These are phyloP conservation scores for Elephantulus edwardii DNA, from an alignment of 2,113 vertebrate species.

Conservation along the genomic window DNA sequence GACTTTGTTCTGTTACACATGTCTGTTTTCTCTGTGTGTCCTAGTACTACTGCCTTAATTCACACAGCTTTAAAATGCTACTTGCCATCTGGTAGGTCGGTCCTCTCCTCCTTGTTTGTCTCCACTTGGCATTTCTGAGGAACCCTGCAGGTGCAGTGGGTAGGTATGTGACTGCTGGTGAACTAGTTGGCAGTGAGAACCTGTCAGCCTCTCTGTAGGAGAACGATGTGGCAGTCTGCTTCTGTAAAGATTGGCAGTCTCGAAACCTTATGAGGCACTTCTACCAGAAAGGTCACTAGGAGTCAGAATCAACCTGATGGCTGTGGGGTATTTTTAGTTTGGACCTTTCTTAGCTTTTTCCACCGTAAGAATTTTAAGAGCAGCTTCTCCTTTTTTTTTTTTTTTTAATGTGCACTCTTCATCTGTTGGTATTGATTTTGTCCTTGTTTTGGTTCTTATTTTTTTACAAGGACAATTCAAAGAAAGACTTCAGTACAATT, in stretches of 20 bases:
- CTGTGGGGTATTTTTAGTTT: too few relatives aligned
- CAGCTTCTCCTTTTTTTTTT: neutral
- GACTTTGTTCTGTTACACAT: neutral
- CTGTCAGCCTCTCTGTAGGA: too few relatives aligned
- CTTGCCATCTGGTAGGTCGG: neutral
- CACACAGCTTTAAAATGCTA: constrained; percentile 11
- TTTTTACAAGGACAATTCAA: constrained; percentile 14
- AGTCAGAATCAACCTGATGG: too few relatives aligned
- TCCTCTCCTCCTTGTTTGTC: neutral
- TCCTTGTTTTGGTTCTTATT: neutral
- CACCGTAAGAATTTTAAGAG: constrained; percentile 10
- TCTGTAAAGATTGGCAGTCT: too few relatives aligned
- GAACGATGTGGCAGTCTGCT: too few relatives aligned
- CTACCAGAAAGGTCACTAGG: too few relatives aligned
- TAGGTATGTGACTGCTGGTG: too few relatives aligned
- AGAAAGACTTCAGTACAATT: constrained; percentile 42
- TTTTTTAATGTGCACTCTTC: neutral
- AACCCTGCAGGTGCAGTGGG: too few relatives aligned
- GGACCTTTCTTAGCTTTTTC: neutral
- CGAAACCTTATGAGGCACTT: too few relatives aligned
- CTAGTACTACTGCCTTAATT: neutral
- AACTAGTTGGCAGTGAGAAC: too few relatives aligned
- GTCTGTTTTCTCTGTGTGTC: neutral
- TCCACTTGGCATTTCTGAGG: constrained; percentile 45
- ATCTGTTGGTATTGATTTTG: constrained; percentile 38